These are phyloP conservation scores for Microtus pennsylvanicus DNA, from an alignment of 2,113 vertebrate species.

Conservation along the genomic window DNA sequence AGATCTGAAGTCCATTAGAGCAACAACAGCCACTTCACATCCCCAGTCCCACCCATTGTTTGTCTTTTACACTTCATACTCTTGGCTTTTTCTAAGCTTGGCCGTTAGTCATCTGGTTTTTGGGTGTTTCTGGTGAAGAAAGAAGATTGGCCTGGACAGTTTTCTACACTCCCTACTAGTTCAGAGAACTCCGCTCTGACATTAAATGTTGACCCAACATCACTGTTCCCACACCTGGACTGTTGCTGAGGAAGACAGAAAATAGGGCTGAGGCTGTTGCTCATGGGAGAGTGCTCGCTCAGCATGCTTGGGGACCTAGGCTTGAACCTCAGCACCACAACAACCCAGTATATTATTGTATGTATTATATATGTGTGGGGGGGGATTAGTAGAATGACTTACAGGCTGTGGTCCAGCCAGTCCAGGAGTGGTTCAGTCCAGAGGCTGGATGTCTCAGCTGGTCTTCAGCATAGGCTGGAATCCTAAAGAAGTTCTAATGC, in stretches of 20 bases:
- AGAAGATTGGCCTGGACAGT: neutral
- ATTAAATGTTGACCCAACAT: neutral
- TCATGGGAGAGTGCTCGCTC: neutral
- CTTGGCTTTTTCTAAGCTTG: neutral
- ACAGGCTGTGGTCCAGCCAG: neutral
- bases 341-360: neutral
- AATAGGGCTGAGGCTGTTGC: neutral
- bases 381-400: neutral
- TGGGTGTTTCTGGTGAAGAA: neutral
- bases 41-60: neutral
- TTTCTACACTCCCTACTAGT: neutral
- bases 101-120: neutral
- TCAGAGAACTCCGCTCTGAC: neutral
- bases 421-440: neutral
- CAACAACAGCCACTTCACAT: neutral
- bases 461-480: neutral
- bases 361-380: neutral
- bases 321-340: neutral
- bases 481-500: neutral
- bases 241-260: constrained; percentile 32
- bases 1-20: neutral
- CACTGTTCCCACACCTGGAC: constrained; percentile 42
- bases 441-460: neutral
- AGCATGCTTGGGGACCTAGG: neutral
- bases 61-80: neutral